Percentiles rank a stretch among this genome's conserved stretches.
Conservation (phyloP, 1,140 invertebrate species). For the Nebria ingens region DNA sequence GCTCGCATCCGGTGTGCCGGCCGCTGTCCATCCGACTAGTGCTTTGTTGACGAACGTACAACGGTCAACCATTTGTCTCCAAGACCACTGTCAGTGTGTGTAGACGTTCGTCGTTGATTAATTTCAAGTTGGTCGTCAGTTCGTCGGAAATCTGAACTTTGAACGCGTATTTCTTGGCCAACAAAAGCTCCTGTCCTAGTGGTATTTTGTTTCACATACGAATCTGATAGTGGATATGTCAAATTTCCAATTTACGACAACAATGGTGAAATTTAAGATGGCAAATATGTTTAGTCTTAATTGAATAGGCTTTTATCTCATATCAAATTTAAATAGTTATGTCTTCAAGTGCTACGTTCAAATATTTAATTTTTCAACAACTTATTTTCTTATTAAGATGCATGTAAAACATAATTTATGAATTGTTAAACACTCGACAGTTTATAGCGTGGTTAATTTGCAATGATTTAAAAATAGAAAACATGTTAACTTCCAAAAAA, state of each 20-base stretch:
- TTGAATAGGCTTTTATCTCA: no score
- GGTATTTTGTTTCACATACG: not conserved
- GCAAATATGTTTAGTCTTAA: no score
- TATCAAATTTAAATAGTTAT: no score
- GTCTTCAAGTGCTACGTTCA: no score
- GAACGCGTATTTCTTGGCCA: not conserved
- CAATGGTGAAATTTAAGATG: no score
- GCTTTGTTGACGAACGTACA: conserved; percentile 23
- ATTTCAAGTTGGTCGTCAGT: conserved; percentile 11
- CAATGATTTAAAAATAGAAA: not conserved
- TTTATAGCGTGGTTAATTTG: not conserved
- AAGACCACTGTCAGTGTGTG: not conserved
- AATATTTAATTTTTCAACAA: no score
- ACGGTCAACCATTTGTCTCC: conserved; percentile 10
- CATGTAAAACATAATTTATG: no score
- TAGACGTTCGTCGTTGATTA: conserved; percentile 17
- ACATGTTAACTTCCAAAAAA: not conserved
- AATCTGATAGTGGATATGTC: no score
- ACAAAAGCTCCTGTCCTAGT: not conserved
- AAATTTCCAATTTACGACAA: no score
- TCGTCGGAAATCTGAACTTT: not conserved
- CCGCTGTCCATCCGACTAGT: conserved; percentile 18
- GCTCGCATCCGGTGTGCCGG: conserved; percentile 19
- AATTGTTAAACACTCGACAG: not conserved
- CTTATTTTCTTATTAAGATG: no score